phyloP scores from a whole-genome alignment of 2,797 vertebrate genomes.

The Fringilla coelebs region DNA sequence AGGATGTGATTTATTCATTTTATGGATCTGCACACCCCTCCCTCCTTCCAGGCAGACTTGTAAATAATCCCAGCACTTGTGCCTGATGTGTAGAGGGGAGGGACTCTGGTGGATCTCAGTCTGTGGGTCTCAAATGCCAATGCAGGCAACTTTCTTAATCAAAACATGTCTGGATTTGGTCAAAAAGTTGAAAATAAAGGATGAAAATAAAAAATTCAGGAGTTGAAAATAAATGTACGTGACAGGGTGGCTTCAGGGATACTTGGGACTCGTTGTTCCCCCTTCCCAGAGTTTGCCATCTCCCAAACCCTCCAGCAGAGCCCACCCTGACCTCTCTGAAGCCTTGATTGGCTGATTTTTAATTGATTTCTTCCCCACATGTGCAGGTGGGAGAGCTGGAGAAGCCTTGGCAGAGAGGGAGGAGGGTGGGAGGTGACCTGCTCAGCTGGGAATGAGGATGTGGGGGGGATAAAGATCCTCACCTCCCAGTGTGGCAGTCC shows the following conservation, averaged over 20 bases:
- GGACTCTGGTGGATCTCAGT: neutral
- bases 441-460: neutral
- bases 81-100: neutral
- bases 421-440: neutral
- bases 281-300: neutral
- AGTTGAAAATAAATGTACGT: neutral
- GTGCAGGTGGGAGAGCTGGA: neutral
- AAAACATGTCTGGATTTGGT: neutral
- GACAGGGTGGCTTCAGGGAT: neutral
- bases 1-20: neutral
- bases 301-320: neutral
- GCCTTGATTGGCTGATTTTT: neutral
- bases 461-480: neutral
- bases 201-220: neutral
- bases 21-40: neutral
- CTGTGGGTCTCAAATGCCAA: neutral
- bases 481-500: neutral
- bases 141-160: neutral
- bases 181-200: too few species aligned
- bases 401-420: neutral
- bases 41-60: neutral
- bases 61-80: neutral
- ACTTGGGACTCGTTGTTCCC: rapidly evolving
- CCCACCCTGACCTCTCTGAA: neutral
- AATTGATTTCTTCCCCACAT: neutral